Evolutionary conservation across 1,140 invertebrate genomes (phyloP).

Genomic region (Cotesia chilonis): DNA sequence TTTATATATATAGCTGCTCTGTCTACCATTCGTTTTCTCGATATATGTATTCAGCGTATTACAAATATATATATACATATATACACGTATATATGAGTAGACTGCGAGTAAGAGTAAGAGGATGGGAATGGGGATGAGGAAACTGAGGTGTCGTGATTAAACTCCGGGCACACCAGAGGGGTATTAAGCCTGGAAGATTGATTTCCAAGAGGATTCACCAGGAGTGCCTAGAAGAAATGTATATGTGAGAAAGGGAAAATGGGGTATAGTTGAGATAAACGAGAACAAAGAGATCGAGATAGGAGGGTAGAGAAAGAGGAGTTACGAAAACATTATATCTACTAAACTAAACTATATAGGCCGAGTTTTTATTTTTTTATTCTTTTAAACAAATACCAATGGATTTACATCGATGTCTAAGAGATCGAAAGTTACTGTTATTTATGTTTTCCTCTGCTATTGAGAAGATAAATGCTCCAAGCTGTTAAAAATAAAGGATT

Average conservation of each 20-base stretch:
- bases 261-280: constrained; percentile 21
- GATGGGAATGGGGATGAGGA: background rate
- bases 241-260: constrained; percentile 12
- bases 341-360: background rate
- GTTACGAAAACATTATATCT: constrained; percentile 7
- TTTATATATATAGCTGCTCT: background rate
- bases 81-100: background rate
- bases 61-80: background rate
- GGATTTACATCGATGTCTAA: constrained; percentile 21
- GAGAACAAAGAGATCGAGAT: background rate
- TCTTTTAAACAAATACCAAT: constrained; percentile 30
- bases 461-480: constrained; percentile 20
- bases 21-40: constrained; percentile 1
- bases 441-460: constrained; percentile 27
- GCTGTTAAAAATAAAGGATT: constrained; percentile 12
- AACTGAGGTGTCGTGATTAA: constrained; percentile 34
- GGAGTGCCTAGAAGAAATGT: constrained; percentile 2
- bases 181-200: constrained; percentile 33
- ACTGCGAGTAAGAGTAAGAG: too few species aligned
- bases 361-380: background rate
- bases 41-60: background rate
- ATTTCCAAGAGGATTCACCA: constrained; percentile 29
- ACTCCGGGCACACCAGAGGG: constrained; percentile 3
- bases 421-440: constrained; percentile 32
- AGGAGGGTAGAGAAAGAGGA: constrained; percentile 24